These are phyloP conservation scores for Xiphophorus birchmanni DNA, from an alignment of 2,797 vertebrate species.

Conservation along the genomic window DNA sequence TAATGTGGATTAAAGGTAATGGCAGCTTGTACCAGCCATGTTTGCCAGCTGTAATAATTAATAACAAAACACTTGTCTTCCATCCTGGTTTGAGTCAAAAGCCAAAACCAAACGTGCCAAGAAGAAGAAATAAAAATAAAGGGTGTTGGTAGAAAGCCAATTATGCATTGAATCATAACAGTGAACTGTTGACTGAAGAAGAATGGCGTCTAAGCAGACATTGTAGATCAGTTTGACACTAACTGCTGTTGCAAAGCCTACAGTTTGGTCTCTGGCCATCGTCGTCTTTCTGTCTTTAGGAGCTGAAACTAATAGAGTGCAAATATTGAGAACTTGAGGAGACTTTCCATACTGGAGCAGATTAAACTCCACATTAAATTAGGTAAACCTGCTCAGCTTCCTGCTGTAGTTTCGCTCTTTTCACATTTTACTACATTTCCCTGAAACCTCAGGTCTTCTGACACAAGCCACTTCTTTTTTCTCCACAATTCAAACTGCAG, in stretches of 20 bases:
- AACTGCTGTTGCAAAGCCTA: background rate
- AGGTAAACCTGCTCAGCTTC: background rate
- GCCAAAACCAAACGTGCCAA: background rate
- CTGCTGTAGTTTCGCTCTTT: background rate
- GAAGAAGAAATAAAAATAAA: background rate
- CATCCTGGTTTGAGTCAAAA: background rate
- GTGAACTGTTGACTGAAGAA: background rate
- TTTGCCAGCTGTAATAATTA: background rate
- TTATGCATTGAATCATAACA: background rate
- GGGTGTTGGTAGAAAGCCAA: conserved; percentile 10
- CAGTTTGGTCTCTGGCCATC: background rate
- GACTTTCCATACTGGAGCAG: background rate
- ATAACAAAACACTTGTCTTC: conserved; percentile 3
- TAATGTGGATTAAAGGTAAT: background rate
- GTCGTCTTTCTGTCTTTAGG: background rate
- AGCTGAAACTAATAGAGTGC: background rate
- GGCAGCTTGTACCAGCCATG: background rate
- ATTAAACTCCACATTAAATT: background rate
- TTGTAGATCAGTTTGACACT: background rate
- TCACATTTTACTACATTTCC: background rate
- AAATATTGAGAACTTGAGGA: background rate
- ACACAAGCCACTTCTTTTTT: background rate
- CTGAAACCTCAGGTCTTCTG: background rate
- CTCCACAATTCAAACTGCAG: background rate
- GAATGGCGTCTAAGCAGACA: background rate